Evolutionary conservation across 1,140 invertebrate genomes (phyloP).

Genomic region (Procambarus virginalis): DNA sequence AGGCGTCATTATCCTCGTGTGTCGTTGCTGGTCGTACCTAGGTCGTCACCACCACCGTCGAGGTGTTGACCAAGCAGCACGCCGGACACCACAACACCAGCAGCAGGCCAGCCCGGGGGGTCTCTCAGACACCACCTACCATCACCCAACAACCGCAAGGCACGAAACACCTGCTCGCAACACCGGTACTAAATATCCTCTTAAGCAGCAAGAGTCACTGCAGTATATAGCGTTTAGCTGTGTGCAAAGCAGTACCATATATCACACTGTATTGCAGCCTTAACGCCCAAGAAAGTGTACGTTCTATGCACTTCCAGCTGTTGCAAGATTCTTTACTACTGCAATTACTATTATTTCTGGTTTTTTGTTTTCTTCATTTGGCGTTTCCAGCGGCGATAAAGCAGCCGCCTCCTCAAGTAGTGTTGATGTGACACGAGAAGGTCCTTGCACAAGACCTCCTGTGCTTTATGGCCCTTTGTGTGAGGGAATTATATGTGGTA

Average conservation of each 20-base stretch:
- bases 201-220: not conserved
- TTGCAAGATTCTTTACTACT: not conserved
- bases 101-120: no score
- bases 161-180: not conserved
- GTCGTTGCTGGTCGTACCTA: no score
- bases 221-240: not conserved
- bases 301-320: constrained; percentile 23
- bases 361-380: not conserved
- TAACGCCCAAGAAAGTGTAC: not conserved
- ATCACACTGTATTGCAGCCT: not conserved
- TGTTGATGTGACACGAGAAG: no score
- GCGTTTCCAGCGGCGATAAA: not conserved
- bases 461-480: not conserved
- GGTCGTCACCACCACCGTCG: no score
- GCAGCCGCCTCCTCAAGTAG: not conserved
- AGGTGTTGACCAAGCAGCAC: no score
- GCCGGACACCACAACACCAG: no score
- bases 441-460: not conserved
- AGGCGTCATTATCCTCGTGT: no score
- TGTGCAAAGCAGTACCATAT: constrained; percentile 6
- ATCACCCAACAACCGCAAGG: not conserved
- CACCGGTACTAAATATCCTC: not conserved
- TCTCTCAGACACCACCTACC: not conserved
- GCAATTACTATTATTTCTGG: not conserved
- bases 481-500: no score